phyloP scores from a whole-genome alignment of 2,888 invertebrate species.

The Pristionchus entomophagus region DNA sequence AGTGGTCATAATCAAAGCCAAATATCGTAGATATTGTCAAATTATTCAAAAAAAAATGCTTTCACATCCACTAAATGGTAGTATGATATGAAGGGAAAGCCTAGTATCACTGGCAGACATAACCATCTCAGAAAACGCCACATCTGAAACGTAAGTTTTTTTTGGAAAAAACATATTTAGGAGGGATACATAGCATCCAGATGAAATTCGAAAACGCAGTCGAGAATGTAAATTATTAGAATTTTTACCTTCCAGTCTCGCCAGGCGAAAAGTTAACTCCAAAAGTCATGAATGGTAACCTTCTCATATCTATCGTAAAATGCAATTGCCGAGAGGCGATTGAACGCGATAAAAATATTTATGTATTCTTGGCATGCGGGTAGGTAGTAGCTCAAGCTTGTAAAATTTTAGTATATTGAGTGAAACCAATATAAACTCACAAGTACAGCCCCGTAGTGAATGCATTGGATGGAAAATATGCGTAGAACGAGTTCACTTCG shows the following conservation, averaged over 20 bases:
- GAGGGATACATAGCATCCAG: too few species aligned
- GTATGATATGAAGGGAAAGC: conserved; percentile 5
- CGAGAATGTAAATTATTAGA: background rate
- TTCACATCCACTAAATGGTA: background rate
- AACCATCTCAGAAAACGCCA: background rate
- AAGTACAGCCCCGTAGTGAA: too few species aligned
- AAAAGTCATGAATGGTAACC: too few species aligned
- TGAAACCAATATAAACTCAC: too few species aligned
- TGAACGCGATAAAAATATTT: background rate
- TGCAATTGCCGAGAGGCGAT: background rate
- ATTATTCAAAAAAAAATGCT: background rate
- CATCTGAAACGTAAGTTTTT: too few species aligned
- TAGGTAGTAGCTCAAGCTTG: background rate
- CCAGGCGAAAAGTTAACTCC: too few species aligned
- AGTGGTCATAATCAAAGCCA: background rate
- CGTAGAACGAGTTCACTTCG: too few species aligned
- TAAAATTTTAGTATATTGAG: background rate
- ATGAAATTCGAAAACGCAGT: too few species aligned
- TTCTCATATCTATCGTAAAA: background rate
- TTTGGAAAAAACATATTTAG: too few species aligned
- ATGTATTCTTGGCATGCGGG: conserved; percentile 16
- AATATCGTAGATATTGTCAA: background rate
- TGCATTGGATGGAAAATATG: too few species aligned
- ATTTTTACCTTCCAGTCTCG: background rate
- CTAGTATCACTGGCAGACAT: background rate